phyloP scores from a whole-genome alignment of 2,888 invertebrate genomes.

The Acrobasis consociella region DNA sequence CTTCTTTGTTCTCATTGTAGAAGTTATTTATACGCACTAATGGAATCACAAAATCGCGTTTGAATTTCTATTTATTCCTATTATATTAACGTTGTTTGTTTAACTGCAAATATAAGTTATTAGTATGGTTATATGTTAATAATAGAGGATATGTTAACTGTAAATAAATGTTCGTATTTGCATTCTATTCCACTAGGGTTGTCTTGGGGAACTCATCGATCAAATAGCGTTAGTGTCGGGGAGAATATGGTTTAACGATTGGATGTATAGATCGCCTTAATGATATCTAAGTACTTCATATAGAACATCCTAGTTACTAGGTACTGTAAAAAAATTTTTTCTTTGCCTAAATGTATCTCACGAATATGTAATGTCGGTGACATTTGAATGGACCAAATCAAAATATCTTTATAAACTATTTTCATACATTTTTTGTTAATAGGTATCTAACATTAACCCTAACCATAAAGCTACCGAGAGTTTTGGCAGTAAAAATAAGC shows the following conservation, averaged over 20 bases:
- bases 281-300: slow-evolving; percentile 15
- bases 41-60: neutral
- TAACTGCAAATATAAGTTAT: too few species aligned
- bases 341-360: too few species aligned
- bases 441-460: too few species aligned
- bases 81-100: neutral
- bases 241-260: neutral
- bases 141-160: neutral
- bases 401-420: too few species aligned
- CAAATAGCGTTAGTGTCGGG: slow-evolving; percentile 2
- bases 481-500: too few species aligned
- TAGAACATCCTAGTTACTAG: neutral
- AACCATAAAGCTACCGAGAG: too few species aligned
- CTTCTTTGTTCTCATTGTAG: too few species aligned
- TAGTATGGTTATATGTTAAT: too few species aligned
- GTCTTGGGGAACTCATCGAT: neutral
- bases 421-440: too few species aligned
- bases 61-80: neutral
- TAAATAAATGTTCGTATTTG: neutral
- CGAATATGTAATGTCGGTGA: too few species aligned
- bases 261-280: slow-evolving; percentile 25
- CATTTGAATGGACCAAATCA: too few species aligned
- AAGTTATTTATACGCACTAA: too few species aligned
- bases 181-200: neutral
- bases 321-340: neutral